Evolutionary conservation across 2,113 vertebrate species (phyloP).

Genomic region (Prinia subflava): DNA sequence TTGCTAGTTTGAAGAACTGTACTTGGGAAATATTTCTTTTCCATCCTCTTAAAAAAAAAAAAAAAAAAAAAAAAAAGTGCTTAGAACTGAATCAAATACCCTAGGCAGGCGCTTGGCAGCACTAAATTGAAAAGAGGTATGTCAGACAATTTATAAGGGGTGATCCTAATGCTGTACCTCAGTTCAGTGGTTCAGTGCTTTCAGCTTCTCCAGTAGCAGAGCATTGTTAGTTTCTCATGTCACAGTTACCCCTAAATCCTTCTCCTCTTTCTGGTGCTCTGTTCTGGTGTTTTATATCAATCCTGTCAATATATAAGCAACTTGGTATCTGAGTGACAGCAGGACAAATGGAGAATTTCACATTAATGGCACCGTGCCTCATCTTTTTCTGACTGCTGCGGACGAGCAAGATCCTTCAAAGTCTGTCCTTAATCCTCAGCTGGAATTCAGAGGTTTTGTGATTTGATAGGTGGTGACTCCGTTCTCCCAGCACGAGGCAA

Average conservation of each 20-base stretch:
- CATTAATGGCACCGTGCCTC: neutral
- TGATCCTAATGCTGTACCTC: neutral
- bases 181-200: neutral
- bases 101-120: neutral
- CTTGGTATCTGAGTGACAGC: neutral
- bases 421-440: neutral
- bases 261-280: neutral
- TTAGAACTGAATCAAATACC: neutral
- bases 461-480: neutral
- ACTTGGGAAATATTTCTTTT: neutral
- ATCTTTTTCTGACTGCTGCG: neutral
- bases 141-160: neutral
- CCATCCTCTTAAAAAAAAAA: neutral
- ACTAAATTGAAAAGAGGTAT: neutral
- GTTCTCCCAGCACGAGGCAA: neutral
- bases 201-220: neutral
- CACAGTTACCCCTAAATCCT: neutral
- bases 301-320: neutral
- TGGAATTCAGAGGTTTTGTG: neutral
- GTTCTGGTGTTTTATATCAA: neutral
- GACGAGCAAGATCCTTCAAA: neutral
- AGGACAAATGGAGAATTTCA: neutral
- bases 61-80: neutral
- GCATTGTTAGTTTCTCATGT: neutral
- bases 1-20: neutral